Conservation (phyloP, 2,888 invertebrate genomes). For the Formica aserva region DNA sequence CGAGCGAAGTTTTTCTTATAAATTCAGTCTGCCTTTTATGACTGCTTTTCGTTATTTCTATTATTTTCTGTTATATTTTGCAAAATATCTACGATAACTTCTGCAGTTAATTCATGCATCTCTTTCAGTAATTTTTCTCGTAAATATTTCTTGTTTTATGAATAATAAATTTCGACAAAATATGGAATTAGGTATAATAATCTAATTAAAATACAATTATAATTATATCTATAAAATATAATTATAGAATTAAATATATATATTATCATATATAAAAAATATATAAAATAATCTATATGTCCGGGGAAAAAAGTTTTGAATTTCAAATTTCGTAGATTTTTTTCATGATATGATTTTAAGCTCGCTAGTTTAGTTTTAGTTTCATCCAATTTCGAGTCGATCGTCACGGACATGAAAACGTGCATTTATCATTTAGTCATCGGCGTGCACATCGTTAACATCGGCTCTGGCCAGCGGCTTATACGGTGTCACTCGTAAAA, state of each 20-base stretch:
- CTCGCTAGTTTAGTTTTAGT: neutral
- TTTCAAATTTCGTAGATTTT: neutral
- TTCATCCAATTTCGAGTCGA: neutral
- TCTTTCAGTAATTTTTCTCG: neutral
- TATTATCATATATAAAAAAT: no score
- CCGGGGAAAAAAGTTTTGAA: neutral
- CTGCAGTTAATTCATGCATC: neutral
- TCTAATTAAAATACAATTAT: no score
- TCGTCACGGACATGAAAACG: neutral
- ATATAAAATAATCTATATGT: neutral
- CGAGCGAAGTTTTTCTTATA: neutral
- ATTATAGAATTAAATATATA: neutral
- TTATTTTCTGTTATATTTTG: neutral
- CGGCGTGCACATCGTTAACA: conserved; percentile 20
- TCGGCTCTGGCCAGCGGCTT: conserved; percentile 18
- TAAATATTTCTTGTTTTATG: neutral
- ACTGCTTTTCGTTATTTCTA: neutral
- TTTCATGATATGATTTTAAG: neutral
- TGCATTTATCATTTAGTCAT: conserved; percentile 2
- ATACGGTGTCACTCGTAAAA: conserved; percentile 57
- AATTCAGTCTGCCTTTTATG: neutral
- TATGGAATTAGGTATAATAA: neutral
- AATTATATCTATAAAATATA: no score
- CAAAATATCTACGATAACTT: neutral
- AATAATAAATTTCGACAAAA: neutral